Base-by-base conservation (phyloP, 2,797 vertebrate species). In the Glyptemys insculpta region DNA sequence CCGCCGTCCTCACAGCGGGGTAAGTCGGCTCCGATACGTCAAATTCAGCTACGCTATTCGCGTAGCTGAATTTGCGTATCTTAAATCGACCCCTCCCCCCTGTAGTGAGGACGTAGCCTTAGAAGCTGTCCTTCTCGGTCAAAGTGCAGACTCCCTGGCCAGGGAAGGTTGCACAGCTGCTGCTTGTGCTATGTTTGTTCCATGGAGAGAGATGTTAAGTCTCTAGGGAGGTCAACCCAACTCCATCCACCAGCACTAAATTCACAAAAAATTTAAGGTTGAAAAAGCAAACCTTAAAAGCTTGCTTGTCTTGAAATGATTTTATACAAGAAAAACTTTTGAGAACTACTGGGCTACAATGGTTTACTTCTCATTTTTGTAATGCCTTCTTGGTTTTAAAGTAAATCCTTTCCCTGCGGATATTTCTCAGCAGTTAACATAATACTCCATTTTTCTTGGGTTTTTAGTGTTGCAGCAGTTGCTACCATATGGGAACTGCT, bases 401-500 rank as follows among this genome's bases (percentile, higher is more conserved):
- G 6, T 11, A 44, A 49, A 34, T 44, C 21, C 18, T 72, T 54
- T 79, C 37, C 50, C 80, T 37, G 47, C 44, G 53, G 8, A 44
- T 31, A 1, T 3, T 56, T 34, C 41, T 54, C 37, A 25, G 3
- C 0, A 25, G 59, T 50, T 87, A 91, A 80, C 78, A 80, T 0
- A 65, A 23, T 41, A 8, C 16, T 6, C 0, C 1, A 16, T 29
- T 92, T 44, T 54, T 82, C 85, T 34, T 47, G n/a, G 56, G 59
- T 81, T 76, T 81, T 49, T 14, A 54, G 50, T 53, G 56, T 23
- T 87, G 88, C 21, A 68, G 79, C 68, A 86, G 68, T 1, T 92
- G 87, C 85, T 54, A 44, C 78, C 31, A 74, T 81, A 54, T 89
- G 79, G 96, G 86, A 95, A 84, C 68, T 78, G 86, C 86, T 49